These are phyloP conservation scores for Pseudolaguvia tuberculata DNA, from an alignment of 2,113 vertebrate species.

Conservation along the genomic window DNA sequence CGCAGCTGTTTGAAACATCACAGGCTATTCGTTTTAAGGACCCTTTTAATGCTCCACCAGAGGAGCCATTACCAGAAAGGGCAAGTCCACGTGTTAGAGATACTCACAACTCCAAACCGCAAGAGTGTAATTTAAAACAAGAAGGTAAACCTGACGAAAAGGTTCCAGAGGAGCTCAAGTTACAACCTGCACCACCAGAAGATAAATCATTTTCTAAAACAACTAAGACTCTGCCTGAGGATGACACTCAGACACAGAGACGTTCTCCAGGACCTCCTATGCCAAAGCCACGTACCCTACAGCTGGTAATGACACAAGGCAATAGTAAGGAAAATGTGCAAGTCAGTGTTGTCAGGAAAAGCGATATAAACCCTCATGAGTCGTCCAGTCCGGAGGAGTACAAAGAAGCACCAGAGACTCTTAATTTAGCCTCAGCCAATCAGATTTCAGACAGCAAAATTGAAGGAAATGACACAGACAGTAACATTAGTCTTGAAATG, in stretches of 20 bases:
- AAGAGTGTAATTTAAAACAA: neutral
- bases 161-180: neutral
- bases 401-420: constrained; percentile 15
- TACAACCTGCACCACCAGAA: neutral
- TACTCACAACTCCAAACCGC: neutral
- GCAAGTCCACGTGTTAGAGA: constrained; percentile 15
- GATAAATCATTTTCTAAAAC: constrained; percentile 20
- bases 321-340: constrained; percentile 34
- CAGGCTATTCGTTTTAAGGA: constrained; percentile 76
- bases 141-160: neutral
- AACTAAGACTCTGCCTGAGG: neutral
- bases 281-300: constrained; percentile 83
- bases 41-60: constrained; percentile 33
- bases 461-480: constrained; percentile 58
- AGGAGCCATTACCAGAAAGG: constrained; percentile 45
- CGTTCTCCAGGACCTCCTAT: constrained; percentile 60
- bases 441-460: constrained; percentile 39
- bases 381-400: neutral
- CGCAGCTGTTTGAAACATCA: constrained; percentile 70
- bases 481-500: constrained; percentile 47
- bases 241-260: neutral
- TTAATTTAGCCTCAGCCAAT: neutral
- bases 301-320: constrained; percentile 58
- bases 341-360: constrained; percentile 58
- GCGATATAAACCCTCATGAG: constrained; percentile 3